Evolutionary conservation across 2,888 invertebrate species (phyloP).

Genomic region (Penaeus monodon): DNA sequence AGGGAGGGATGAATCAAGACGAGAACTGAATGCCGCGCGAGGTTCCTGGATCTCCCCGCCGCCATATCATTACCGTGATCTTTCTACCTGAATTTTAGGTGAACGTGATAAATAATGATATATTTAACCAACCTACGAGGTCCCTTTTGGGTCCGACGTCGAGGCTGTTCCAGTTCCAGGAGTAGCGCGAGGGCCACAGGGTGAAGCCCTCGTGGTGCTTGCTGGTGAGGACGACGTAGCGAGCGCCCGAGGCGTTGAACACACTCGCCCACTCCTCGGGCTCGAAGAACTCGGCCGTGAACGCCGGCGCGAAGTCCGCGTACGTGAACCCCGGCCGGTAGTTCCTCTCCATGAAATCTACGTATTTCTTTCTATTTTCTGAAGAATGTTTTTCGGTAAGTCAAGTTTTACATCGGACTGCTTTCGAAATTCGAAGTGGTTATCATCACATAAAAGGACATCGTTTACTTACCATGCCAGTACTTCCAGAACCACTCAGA

Average conservation of each 20-base stretch:
- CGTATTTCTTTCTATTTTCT: conserved; percentile 32
- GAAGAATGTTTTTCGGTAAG: no score
- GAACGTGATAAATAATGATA: no score
- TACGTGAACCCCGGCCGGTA: conserved; percentile 89
- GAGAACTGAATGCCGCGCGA: no score
- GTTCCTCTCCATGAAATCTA: conserved; percentile 83
- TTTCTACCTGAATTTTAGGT: no score
- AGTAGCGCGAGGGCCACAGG: conserved; percentile 84
- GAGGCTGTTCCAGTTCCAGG: conserved; percentile 87
- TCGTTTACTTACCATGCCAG: conserved; percentile 78
- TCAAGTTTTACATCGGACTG: no score
- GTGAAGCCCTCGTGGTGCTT: conserved; percentile 91
- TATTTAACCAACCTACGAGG: conserved; percentile 85
- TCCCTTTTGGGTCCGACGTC: conserved; percentile 84
- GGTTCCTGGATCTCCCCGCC: no score
- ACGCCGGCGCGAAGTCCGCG: conserved; percentile 90
- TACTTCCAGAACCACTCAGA: conserved; percentile 93
- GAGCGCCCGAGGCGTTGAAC: conserved; percentile 87
- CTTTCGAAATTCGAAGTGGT: no score
- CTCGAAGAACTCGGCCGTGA: conserved; percentile 86
- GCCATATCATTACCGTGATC: no score
- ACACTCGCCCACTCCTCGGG: conserved; percentile 86
- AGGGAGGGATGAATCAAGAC: no score
- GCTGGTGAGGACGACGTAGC: conserved; percentile 85
- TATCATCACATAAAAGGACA: no score